Evolutionary conservation across 2,113 vertebrate genomes (phyloP).

Genomic region (Hippocampus zosterae): DNA sequence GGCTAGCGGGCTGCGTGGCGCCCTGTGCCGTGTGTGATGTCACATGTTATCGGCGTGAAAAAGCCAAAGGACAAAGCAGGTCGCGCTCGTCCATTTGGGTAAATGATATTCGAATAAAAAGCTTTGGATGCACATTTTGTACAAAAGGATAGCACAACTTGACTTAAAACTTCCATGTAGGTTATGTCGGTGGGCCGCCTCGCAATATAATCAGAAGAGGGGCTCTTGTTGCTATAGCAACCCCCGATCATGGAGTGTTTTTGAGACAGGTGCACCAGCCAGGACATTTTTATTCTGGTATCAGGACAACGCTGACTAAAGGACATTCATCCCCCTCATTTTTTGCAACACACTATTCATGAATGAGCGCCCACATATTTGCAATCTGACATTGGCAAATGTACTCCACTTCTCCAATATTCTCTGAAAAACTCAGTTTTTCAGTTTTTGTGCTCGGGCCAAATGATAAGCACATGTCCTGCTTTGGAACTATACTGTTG

Average conservation of each 20-base stretch:
- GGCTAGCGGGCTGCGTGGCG: constrained; percentile 45
- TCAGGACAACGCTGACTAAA: background rate
- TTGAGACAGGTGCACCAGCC: background rate
- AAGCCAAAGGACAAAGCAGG: background rate
- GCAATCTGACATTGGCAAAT: background rate
- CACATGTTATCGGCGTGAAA: constrained; percentile 26
- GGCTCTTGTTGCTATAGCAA: background rate
- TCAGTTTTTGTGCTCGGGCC: too few relatives aligned
- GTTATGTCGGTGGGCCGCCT: too few relatives aligned
- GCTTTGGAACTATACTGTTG: too few relatives aligned
- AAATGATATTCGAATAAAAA: background rate
- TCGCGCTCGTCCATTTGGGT: background rate
- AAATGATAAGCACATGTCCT: too few relatives aligned
- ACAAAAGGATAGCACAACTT: background rate
- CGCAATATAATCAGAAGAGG: too few relatives aligned
- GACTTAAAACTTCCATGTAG: too few relatives aligned
- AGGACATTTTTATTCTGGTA: background rate
- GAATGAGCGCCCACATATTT: background rate
- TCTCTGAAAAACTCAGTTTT: background rate
- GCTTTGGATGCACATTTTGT: background rate
- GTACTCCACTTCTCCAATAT: background rate
- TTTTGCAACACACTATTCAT: background rate
- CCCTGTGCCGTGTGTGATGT: constrained; percentile 36
- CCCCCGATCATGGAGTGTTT: background rate
- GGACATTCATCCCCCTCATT: background rate